phyloP scores from a whole-genome alignment of 2,797 vertebrate species.

The Tarsius wallacei region DNA sequence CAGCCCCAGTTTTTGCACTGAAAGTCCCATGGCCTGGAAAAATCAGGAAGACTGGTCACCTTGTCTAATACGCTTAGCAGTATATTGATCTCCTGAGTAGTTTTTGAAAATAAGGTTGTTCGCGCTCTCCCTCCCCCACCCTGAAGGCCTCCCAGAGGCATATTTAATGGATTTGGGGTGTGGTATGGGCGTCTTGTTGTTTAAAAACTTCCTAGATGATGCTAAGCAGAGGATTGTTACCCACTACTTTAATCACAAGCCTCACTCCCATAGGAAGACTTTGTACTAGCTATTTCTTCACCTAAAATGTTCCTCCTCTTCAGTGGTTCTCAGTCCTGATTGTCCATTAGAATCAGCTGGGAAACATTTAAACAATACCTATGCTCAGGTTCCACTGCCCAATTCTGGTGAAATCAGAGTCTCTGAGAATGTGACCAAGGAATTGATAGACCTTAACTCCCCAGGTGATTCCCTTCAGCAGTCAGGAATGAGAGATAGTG shows the following conservation, averaged over 20 bases:
- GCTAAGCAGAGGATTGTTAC: background rate
- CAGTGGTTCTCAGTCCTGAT: background rate
- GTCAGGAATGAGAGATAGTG: background rate
- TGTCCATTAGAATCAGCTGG: slow-evolving; percentile 8
- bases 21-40: background rate
- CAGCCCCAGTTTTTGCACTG: background rate
- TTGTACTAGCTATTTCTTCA: background rate
- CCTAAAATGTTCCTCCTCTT: background rate
- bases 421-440: background rate
- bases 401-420: background rate
- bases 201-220: background rate
- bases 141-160: too few relatives aligned
- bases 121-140: background rate
- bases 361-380: background rate
- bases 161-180: background rate
- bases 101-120: background rate
- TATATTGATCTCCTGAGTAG: background rate
- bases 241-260: background rate
- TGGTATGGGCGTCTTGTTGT: background rate
- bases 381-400: background rate
- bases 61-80: background rate
- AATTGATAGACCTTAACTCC: background rate
- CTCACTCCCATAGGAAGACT: background rate
- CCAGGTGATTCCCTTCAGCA: background rate
- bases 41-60: background rate